Conservation (phyloP, 2,113 vertebrate species). For the Solea senegalensis region DNA sequence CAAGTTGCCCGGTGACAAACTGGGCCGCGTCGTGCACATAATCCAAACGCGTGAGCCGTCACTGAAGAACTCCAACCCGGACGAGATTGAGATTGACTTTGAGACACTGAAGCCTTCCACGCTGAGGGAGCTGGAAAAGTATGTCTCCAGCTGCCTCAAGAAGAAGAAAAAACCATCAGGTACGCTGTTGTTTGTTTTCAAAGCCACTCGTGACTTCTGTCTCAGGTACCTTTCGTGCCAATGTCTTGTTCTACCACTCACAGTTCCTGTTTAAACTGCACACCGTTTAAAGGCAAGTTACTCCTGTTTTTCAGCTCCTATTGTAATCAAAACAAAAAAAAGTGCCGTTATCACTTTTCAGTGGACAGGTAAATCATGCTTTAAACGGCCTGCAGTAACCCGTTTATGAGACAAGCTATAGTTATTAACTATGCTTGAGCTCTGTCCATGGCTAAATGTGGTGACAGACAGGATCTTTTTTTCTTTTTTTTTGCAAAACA, state of each 20-base stretch:
- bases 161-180: constrained; percentile 87
- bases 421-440: too few species aligned
- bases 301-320: background rate
- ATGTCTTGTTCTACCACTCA: background rate
- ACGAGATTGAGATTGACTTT: constrained; percentile 96
- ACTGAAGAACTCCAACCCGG: constrained; percentile 92
- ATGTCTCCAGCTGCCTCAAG: constrained; percentile 89
- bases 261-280: background rate
- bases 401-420: too few species aligned
- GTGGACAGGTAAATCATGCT: too few species aligned
- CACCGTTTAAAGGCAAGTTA: background rate
- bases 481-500: too few species aligned
- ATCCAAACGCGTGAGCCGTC: constrained; percentile 91
- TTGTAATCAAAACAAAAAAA: too few species aligned
- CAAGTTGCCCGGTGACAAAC: constrained; percentile 90
- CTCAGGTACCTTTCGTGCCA: too few species aligned
- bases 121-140: constrained; percentile 89
- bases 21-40: constrained; percentile 92
- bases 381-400: too few species aligned
- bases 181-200: constrained; percentile 5
- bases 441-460: too few species aligned
- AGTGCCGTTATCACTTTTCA: too few species aligned
- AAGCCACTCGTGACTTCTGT: background rate
- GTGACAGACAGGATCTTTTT: too few species aligned
- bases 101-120: constrained; percentile 94